Evolutionary conservation across 2,113 vertebrate species (phyloP).

Genomic region (Myrmecophaga tridactyla): DNA sequence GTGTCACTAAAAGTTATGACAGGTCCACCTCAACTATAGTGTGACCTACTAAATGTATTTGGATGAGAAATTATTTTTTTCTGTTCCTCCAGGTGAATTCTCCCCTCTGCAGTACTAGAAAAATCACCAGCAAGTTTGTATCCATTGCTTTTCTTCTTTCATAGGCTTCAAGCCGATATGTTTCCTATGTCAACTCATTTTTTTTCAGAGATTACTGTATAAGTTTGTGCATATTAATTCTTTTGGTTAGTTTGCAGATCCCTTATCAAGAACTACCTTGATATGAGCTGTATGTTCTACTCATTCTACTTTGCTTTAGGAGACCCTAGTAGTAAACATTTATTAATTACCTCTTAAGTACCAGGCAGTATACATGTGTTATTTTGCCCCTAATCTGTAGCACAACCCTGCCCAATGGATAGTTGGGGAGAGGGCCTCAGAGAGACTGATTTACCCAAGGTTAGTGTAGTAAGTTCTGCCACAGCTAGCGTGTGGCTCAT

Average conservation of each 20-base stretch:
- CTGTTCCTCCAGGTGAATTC: not conserved
- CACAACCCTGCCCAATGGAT: not conserved
- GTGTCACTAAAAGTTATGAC: not conserved
- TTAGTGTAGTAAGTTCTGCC: not conserved
- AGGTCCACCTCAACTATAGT: not conserved
- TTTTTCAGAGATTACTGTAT: not conserved
- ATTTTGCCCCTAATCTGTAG: not conserved
- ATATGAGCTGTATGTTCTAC: not conserved
- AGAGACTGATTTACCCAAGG: not conserved
- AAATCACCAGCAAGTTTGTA: not conserved
- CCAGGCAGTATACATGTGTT: not conserved
- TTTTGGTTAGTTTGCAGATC: not conserved
- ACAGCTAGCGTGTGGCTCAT: not conserved
- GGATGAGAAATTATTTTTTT: not conserved
- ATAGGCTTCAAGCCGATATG: not conserved
- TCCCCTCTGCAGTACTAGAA: not conserved
- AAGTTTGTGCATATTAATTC: not conserved
- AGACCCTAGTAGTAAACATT: not conserved
- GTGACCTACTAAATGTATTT: not conserved
- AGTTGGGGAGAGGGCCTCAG: not conserved
- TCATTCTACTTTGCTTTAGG: not conserved
- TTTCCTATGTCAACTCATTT: not conserved
- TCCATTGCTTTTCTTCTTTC: not conserved
- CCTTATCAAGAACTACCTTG: not conserved
- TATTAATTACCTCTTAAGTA: not conserved